These are phyloP conservation scores for Loris lydekkerianus DNA, from an alignment of 2,797 vertebrate genomes.

Conservation along the genomic window DNA sequence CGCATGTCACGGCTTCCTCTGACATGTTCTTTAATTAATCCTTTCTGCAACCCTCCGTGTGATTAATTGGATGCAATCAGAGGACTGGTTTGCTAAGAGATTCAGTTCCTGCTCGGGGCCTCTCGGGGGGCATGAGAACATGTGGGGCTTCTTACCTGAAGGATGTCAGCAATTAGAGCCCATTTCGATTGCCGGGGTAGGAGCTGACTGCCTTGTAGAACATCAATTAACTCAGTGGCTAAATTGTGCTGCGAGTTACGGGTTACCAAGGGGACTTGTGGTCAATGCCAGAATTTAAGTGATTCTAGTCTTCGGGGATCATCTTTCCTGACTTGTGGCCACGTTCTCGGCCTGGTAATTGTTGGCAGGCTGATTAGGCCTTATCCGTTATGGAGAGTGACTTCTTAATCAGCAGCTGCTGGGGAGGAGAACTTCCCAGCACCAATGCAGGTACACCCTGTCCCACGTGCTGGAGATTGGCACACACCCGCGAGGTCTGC, in stretches of 20 bases:
- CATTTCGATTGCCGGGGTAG: not conserved
- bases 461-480: not conserved
- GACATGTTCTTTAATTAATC: constrained; percentile 56
- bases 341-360: constrained; percentile 68
- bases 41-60: constrained; percentile 69
- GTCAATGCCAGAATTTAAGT: constrained; percentile 74
- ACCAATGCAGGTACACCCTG: constrained; percentile 11
- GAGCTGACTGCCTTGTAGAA: constrained; percentile 72
- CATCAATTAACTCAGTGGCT: constrained; percentile 73
- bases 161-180: not conserved
- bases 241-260: constrained; percentile 64
- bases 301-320: constrained; percentile 72
- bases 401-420: constrained; percentile 81
- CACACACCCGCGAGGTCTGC: rapidly evolving
- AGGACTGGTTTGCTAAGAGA: constrained; percentile 45
- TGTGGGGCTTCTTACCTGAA: not conserved
- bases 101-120: constrained; percentile 57
- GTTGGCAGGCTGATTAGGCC: constrained; percentile 79
- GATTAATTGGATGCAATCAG: constrained; percentile 74
- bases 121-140: not conserved
- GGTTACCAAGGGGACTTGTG: constrained; percentile 76
- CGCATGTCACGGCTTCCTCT: constrained; percentile 15
- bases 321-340: constrained; percentile 76
- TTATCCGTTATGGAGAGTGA: constrained; percentile 62
- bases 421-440: constrained; percentile 73